Evolutionary conservation across 2,888 invertebrate genomes (phyloP), one percentile per base, ranked within the genome.

Genomic region (Itoplectis maculator): DNA sequence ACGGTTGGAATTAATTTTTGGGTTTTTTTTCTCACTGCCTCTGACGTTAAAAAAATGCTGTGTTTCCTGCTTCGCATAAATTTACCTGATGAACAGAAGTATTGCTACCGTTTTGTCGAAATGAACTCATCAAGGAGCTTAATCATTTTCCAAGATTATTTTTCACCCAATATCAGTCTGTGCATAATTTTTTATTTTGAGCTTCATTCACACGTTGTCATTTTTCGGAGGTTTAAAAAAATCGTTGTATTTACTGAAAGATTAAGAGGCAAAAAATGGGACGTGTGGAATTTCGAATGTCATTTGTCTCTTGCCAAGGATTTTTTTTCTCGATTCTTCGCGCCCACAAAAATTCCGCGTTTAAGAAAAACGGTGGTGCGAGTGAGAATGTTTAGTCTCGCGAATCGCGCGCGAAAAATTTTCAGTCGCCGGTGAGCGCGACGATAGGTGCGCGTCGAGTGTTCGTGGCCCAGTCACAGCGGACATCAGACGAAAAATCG

Each of bases 401-500:
- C 23, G 8, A 37, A 66, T 45, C 18, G 9, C 56, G 37, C 23
- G 42, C 59, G 42, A 79, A 69, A 68, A 69, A 49, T 68, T 59
- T 84, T 68, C 49, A n/a, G 15, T 45, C 29, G 29, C 45, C 11
- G 9, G 11, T 45, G 54, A 29, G 29, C 11, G 7, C 23, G 45
- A 8, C 65, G 76, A 42, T 23, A 15, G 54, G 23, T 29, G 29
- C 29, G 29, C 18, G 18, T 18, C 3, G 40, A 40, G 23, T 37
- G 63, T 63, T 18, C 54, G 63, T 6, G 51, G n/a, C n/a, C 23
- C n/a, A 63, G 54, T 54, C 40, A 15, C 13, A 13, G 47, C 8
- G 47, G 76, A 59, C 51, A 66, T 68, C 20, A 49, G 65, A 76
- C 54, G 78, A 83, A 85, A n/a, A 86, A 86, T 82, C 82, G 83